Conservation (phyloP, 1,140 invertebrate genomes). For the Ruditapes philippinarum region DNA sequence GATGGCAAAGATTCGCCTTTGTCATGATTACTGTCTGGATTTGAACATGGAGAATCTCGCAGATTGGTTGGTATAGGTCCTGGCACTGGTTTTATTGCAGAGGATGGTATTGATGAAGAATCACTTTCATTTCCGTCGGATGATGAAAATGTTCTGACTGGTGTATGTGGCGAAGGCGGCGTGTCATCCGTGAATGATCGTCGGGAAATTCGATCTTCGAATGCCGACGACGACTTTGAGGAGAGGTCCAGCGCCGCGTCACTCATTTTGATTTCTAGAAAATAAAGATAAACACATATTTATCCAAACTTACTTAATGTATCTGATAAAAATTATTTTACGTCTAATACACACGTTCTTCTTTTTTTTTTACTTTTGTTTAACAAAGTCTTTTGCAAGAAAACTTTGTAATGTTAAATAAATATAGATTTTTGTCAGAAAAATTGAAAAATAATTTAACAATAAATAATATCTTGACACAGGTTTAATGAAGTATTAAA, state of each 20-base stretch:
- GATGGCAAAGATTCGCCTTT: slow-evolving; percentile 44
- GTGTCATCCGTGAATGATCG: slow-evolving; percentile 27
- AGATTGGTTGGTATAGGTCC: slow-evolving; percentile 36
- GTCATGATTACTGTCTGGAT: slow-evolving; percentile 50
- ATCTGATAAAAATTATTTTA: no score
- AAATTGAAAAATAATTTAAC: no score
- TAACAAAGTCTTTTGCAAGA: no score
- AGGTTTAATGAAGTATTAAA: no score
- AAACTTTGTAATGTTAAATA: no score
- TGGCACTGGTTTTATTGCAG: slow-evolving; percentile 51
- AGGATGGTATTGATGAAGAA: slow-evolving; percentile 41
- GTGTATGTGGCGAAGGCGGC: slow-evolving; percentile 56
- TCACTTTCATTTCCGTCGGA: slow-evolving; percentile 74
- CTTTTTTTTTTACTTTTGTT: no score
- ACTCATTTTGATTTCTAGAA: slow-evolving; percentile 68
- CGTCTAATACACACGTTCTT: no score
- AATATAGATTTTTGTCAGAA: no score
- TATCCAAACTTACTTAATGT: no score
- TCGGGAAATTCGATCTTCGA: background rate
- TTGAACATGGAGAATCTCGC: slow-evolving; percentile 63
- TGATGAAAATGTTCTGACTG: slow-evolving; percentile 32
- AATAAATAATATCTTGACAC: no score
- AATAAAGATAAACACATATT: background rate
- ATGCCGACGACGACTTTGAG: slow-evolving; percentile 60
- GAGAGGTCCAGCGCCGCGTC: slow-evolving; percentile 80